Evolutionary conservation across 2,888 invertebrate species (phyloP), one percentile per base, ranked within the genome.

Genomic region (Drosophila limbata): DNA sequence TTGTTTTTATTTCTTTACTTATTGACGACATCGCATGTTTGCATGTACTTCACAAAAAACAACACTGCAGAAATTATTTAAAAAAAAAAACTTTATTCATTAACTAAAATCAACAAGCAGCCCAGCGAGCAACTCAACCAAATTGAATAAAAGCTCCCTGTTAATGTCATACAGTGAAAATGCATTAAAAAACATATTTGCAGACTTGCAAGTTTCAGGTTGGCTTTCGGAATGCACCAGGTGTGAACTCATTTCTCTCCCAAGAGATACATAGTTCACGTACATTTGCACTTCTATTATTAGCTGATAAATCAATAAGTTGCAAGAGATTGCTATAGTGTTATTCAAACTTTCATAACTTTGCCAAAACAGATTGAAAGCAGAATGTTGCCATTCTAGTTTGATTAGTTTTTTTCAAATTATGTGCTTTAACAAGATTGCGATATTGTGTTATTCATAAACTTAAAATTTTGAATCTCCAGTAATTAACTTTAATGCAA

Each of bases 1-100:
- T 17, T 25, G 13, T 56, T 55, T 39, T 55, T 37, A 28, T 6
- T 57, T 40, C 44, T 15, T 11, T 35, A 17, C n/a, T 52, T 51
- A 21, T 11, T 35, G n/a, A 13, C 40, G 4, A 39, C 60, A 61
- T 88, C 55, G 77, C 89, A 77, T 88, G 89, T 67, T 78, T 73
- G 67, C 84, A 61, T 70, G 75, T 61, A 74, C 69, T 71, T 76
- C 47, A 59, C 39, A 44, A 47, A 17, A 47, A 21, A 62, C 56
- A 61, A 60, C 40, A 40, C 15, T 42, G 21, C n/a, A n/a, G 39
- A 15, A 39, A 61, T 31, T 66, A 59, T 50, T 70, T 73, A 73
- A 21, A 73, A 73, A 74, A 74, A 77, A 69, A 68, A 79, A 87
- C 73, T 74, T 76, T 75, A 87, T 84, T 87, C 76, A 84, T 85